Conservation (phyloP, 1,140 invertebrate species). For the Pogonognathellus flavescens region DNA sequence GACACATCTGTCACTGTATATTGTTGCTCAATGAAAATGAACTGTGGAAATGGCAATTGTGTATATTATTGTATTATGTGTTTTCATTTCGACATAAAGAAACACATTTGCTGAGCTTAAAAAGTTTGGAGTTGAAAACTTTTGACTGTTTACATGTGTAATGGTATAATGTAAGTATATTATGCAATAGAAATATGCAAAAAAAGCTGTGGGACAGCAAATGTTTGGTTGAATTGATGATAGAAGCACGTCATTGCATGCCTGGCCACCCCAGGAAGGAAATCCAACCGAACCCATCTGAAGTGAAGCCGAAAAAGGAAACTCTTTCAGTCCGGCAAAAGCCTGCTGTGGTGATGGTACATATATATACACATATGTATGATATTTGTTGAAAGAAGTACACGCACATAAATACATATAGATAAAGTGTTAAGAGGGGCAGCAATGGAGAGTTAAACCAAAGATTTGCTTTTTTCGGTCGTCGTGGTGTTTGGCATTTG, state of each 20-base stretch:
- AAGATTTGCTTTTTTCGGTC: slow-evolving; percentile 39
- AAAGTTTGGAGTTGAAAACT: too few species aligned
- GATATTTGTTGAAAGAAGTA: too few species aligned
- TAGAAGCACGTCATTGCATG: not conserved
- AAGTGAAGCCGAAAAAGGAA: slow-evolving; percentile 42
- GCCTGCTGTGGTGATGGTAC: slow-evolving; percentile 29
- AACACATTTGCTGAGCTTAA: too few species aligned
- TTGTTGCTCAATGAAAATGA: too few species aligned
- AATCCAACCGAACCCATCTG: slow-evolving; percentile 46
- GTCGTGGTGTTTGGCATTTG: slow-evolving; percentile 25
- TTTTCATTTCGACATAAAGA: too few species aligned
- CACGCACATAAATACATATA: slow-evolving; percentile 21
- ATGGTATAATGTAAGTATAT: not conserved
- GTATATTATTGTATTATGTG: too few species aligned
- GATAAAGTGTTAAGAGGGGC: slow-evolving; percentile 3
- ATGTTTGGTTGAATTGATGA: slow-evolving; percentile 28
- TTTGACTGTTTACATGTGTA: too few species aligned
- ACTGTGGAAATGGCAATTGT: too few species aligned
- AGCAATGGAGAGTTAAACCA: not conserved
- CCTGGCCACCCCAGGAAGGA: slow-evolving; percentile 22
- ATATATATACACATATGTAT: not conserved
- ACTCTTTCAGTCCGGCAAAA: slow-evolving; percentile 32
- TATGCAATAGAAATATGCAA: slow-evolving; percentile 1
- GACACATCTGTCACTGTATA: too few species aligned
- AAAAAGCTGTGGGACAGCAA: not conserved